Percentiles rank a stretch among this genome's conserved stretches.
Evolutionary conservation across 2,888 invertebrate species (phyloP).

Genomic region (Incurvaria masculella): DNA sequence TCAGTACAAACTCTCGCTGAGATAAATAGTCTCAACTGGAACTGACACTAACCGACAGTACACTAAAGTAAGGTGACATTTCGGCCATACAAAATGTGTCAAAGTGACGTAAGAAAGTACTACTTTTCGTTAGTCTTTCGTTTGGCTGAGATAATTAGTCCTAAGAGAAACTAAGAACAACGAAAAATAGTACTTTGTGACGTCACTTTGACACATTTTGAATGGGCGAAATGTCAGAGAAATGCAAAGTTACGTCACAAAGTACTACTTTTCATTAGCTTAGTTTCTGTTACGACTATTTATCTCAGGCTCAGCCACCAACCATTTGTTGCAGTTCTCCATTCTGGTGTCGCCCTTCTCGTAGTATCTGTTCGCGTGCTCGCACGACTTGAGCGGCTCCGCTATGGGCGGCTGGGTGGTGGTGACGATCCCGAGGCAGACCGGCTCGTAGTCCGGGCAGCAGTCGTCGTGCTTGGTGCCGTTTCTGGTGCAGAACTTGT

Average conservation of each 20-base stretch:
- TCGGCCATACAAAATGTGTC: too few relatives aligned
- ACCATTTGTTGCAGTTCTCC: constrained; percentile 77
- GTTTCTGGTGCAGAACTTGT: constrained; percentile 82
- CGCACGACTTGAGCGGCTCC: constrained; percentile 39
- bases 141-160: too few relatives aligned
- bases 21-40: too few relatives aligned
- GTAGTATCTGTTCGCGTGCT: constrained; percentile 51
- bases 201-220: too few relatives aligned
- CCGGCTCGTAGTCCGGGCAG: constrained; percentile 85
- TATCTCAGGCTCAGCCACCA: too few relatives aligned
- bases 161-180: too few relatives aligned
- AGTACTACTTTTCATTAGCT: too few relatives aligned
- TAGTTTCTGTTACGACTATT: too few relatives aligned
- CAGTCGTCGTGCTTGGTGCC: constrained; percentile 79
- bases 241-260: constrained; percentile 1
- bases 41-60: not conserved
- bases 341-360: constrained; percentile 45
- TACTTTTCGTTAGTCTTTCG: too few relatives aligned
- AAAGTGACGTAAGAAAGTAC: too few relatives aligned
- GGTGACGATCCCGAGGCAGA: constrained; percentile 57
- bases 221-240: too few relatives aligned
- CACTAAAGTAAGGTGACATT: not conserved
- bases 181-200: too few relatives aligned
- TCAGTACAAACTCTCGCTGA: not conserved
- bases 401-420: constrained; percentile 19